A percentile compares a stretch with the other conserved stretches of the same genome.
phyloP scores from a whole-genome alignment of 2,888 invertebrate species.

The Heteropelma amictum region DNA sequence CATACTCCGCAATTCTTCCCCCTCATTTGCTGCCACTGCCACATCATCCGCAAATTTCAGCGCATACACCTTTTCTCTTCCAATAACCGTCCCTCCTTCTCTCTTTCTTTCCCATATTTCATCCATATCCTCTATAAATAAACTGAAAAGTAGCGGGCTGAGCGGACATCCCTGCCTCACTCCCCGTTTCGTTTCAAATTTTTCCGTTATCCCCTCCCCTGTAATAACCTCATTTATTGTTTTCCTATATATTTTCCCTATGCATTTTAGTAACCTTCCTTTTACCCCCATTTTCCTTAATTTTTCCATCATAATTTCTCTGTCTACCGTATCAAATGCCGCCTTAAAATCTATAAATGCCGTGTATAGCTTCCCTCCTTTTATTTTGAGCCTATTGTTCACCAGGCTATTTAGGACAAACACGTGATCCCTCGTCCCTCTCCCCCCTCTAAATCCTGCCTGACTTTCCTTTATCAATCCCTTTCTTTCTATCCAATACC shows the following conservation, averaged over 20 bases:
- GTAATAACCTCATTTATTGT: constrained; percentile 33
- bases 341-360: constrained; percentile 11
- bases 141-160: constrained; percentile 43
- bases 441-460: constrained; percentile 44
- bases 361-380: not conserved
- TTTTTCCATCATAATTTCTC: constrained; percentile 41
- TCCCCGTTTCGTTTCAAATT: constrained; percentile 36
- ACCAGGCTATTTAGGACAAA: constrained; percentile 29
- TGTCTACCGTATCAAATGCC: not conserved
- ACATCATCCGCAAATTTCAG: not conserved
- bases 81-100: not conserved
- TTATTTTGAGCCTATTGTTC: constrained; percentile 8
- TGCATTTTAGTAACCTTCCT: constrained; percentile 38
- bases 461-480: constrained; percentile 42
- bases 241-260: constrained; percentile 15
- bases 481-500: constrained; percentile 23
- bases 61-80: not conserved
- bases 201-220: constrained; percentile 28
- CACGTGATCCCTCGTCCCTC: constrained; percentile 44
- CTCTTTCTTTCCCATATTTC: constrained; percentile 20
- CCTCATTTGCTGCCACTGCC: not conserved
- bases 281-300: constrained; percentile 22
- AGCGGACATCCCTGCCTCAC: constrained; percentile 52
- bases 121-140: constrained; percentile 47
- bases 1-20: not conserved